Base-by-base conservation (phyloP, 2,888 invertebrate genomes). In the Byasa hedistus region DNA sequence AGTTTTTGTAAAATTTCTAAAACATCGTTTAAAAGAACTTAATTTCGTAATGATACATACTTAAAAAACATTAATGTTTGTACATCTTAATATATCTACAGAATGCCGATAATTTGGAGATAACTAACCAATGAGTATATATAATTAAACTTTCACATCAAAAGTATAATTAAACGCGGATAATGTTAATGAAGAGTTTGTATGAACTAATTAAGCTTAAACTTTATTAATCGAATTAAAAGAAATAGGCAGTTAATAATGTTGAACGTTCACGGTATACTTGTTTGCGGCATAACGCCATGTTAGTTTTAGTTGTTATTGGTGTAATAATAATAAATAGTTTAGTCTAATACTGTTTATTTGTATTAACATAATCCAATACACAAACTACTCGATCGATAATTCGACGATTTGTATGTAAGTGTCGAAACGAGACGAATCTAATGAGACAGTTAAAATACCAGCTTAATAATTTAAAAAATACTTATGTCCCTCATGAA, bases 401-500 rank as follows among this genome's bases (percentile, higher is more conserved):
- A 83, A 87, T 84, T 76, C 74, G 79, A 76, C 81, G 71, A 87
- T 87, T 85, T 78, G 76, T 86, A 85, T 86, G 83, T 78, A 79
- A 76, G 76, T 76, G 74, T 79, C 76, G 75, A 75, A 79, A 79
- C 79, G 74, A 84, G 80, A 76, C 75, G 76, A 81, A 81, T 81
- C 81, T 79, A 81, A 39, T 81, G 81, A 82, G 79, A 59, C 58
- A 59, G 82, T 84, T 84, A 82, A 83, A 84, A 84, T 83, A 82
- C 79, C 78, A 76, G 77, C 75, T 78, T 81, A 84, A 85, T 75
- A 82, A 85, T 78, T 79, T 82, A 22, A 75, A 79, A 84, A 83
- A 85, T 81, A 81, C 82, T 82, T 80, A 81, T 83, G 73, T 78
- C 74, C 80, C 79, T 85, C 83, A 86, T 86, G 87, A 87, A 87